Evolutionary conservation across 2,113 vertebrate species (phyloP), one percentile per base, ranked within the genome.

Genomic region (Hyaena hyaena): DNA sequence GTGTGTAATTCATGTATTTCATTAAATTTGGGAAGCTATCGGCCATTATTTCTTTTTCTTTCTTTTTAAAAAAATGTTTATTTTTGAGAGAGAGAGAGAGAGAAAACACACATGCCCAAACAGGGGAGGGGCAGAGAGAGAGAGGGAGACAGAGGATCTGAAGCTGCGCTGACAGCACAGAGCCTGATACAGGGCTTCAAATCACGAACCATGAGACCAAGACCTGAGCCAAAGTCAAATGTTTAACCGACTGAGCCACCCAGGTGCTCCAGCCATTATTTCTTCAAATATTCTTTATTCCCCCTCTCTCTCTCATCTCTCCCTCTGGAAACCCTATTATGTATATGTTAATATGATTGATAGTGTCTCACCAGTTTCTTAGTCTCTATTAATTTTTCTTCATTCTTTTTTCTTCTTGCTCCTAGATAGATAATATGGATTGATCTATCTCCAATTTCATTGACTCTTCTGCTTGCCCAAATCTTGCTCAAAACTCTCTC

Each of bases 261-360:
- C 58, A 61, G 58, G 58, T 21, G 9, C 21, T 21, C 58, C 88
- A 35, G 74, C 48, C 63, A 79, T 79, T 50, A 65, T 66, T 65
- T 79, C 88, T 66, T 90, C 76, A 79, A 66, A 66, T 90, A 65
- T 66, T 79, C 76, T 90, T 79, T 79, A 66, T 74, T 84, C 16
- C 33, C 39, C 31, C 10, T 10, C 61, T 63, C 35, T 81, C 15
- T 63, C 26, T 69, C 19, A 73, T 43, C 69, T 61, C 45, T 93
- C 55, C 17, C 45, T 61, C 86, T 85, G 50, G 53, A 74, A 63
- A 76, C 35, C 23, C 80, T 33, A 50, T 63, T 84, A 43, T 50
- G 24, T 84, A 61, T 92, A 76, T 48, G 39, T 84, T 73, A 74
- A 43, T 74, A 63, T 92, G 55, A 26, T 48, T 84, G 53, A n/a